Percentiles rank a stretch among this genome's conserved stretches.
phyloP scores from a whole-genome alignment of 1,140 invertebrate species.

The Bombus terrestris region DNA sequence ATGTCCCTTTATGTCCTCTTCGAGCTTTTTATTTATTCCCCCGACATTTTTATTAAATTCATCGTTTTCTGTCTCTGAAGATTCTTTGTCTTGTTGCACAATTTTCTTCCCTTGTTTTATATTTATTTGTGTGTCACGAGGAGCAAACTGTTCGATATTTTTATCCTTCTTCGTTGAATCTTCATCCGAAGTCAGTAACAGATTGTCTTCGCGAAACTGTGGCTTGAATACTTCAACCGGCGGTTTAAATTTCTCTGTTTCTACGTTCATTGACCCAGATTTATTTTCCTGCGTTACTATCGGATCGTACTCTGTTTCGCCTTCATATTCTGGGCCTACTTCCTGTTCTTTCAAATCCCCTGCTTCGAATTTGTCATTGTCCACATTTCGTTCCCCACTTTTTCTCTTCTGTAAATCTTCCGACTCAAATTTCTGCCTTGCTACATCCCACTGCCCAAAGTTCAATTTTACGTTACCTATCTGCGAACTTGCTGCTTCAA shows the following conservation, averaged over 20 bases:
- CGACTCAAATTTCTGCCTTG: neutral
- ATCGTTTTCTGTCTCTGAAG: accelerated
- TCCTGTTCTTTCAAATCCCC: neutral
- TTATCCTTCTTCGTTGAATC: neutral
- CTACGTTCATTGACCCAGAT: neutral
- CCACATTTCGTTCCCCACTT: neutral
- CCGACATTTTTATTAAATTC: no score
- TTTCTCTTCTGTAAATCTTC: neutral
- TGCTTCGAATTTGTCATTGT: neutral
- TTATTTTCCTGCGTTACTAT: neutral
- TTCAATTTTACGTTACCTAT: neutral
- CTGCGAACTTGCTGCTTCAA: neutral
- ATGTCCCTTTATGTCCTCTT: accelerated
- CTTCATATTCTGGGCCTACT: no score
- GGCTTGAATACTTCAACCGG: neutral
- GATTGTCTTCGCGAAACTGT: neutral
- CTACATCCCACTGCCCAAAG: no score
- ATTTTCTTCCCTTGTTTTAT: neutral
- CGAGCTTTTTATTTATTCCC: neutral
- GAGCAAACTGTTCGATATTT: neutral
- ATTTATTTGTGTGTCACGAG: accelerated
- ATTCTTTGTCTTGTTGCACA: neutral
- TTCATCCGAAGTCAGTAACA: neutral
- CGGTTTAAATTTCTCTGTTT: no score
- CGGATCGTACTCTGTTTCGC: no score